These are phyloP conservation scores for Himalopsyche japonica DNA, from an alignment of 2,888 invertebrate species.

Conservation along the genomic window DNA sequence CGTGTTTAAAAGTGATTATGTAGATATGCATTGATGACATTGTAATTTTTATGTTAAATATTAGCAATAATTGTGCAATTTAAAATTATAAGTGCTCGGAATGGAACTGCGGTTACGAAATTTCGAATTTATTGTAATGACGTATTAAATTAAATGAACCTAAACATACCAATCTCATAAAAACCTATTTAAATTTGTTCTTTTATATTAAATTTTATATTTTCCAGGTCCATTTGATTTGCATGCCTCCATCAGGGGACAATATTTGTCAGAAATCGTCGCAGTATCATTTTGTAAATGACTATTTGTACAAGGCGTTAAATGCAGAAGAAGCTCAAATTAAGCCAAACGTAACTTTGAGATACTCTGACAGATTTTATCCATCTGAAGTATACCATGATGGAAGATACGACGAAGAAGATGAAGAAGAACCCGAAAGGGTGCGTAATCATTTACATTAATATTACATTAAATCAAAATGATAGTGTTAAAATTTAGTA, in stretches of 20 bases:
- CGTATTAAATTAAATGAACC: too few relatives aligned
- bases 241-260: slow-evolving; percentile 88
- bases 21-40: not conserved
- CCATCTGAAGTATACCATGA: slow-evolving; percentile 78
- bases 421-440: slow-evolving; percentile 50
- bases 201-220: not conserved
- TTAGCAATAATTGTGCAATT: not conserved
- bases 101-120: not conserved
- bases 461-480: too few relatives aligned
- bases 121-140: slow-evolving; percentile 10
- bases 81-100: not conserved
- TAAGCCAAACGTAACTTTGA: slow-evolving; percentile 77
- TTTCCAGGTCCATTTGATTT: slow-evolving; percentile 83
- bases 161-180: too few relatives aligned
- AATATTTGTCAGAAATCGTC: slow-evolving; percentile 88
- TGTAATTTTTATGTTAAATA: not conserved
- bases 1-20: not conserved
- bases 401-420: slow-evolving; percentile 60
- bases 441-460: not conserved
- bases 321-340: slow-evolving; percentile 80
- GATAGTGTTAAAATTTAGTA: too few relatives aligned
- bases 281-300: slow-evolving; percentile 90
- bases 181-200: too few relatives aligned
- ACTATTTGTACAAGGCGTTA: slow-evolving; percentile 86
- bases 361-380: slow-evolving; percentile 83